Conservation (phyloP, 2,113 vertebrate genomes). For the Macquaria australasica region DNA sequence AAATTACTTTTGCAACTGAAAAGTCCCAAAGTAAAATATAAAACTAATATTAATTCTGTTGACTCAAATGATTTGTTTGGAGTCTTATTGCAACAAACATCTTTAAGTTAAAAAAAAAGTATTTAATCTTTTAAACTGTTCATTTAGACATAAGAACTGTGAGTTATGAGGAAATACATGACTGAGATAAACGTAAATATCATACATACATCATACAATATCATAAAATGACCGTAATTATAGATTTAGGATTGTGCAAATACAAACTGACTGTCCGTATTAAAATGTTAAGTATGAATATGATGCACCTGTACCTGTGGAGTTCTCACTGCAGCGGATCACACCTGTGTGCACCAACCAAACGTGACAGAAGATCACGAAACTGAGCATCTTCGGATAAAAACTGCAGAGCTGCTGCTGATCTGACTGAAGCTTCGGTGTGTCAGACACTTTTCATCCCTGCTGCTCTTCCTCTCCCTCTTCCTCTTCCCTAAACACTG, state of each 20-base stretch:
- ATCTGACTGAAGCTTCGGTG: background rate
- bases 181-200: too few relatives aligned
- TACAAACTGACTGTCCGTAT: background rate
- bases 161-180: too few relatives aligned
- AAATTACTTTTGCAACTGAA: background rate
- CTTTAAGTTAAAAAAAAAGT: background rate
- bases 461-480: background rate
- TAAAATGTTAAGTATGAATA: background rate
- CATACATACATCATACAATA: too few relatives aligned
- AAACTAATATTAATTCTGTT: background rate
- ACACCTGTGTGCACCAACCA: constrained; percentile 37
- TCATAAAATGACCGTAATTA: background rate
- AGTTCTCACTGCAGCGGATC: constrained; percentile 21
- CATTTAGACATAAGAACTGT: background rate
- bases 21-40: background rate
- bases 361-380: constrained; percentile 12
- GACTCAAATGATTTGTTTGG: background rate
- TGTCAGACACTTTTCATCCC: constrained; percentile 1
- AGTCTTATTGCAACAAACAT: background rate
- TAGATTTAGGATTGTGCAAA: background rate
- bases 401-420: constrained; percentile 21
- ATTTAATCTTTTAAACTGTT: background rate
- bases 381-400: constrained; percentile 44
- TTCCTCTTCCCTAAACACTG: constrained; percentile 5
- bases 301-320: constrained; percentile 37